These are phyloP conservation scores for Xenus cinereus DNA, from an alignment of 2,113 vertebrate genomes.

Conservation along the genomic window DNA sequence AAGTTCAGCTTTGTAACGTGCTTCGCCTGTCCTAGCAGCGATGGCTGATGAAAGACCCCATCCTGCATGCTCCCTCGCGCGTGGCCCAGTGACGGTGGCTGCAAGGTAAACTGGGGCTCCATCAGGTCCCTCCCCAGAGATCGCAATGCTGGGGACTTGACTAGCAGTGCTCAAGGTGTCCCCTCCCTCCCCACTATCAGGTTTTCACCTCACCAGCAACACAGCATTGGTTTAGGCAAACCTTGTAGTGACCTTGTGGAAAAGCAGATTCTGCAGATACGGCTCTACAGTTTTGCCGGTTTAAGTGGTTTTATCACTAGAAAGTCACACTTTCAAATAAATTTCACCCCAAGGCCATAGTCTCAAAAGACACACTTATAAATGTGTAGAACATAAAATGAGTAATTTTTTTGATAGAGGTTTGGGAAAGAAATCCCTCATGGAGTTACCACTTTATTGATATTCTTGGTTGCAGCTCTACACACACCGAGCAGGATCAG, in stretches of 20 bases:
- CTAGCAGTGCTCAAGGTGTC: background rate
- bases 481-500: background rate
- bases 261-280: background rate
- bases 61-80: rapidly evolving
- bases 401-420: background rate
- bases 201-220: background rate
- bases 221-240: background rate
- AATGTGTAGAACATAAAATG: constrained; percentile 9
- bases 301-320: constrained; percentile 22
- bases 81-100: rapidly evolving
- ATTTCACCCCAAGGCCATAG: background rate
- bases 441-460: constrained; percentile 25
- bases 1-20: rapidly evolving
- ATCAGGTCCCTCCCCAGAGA: background rate
- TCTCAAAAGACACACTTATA: constrained; percentile 3
- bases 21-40: background rate
- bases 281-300: background rate
- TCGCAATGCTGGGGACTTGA: rapidly evolving
- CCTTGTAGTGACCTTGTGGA: background rate
- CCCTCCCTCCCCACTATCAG: background rate
- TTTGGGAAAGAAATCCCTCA: background rate
- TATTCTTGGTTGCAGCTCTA: background rate
- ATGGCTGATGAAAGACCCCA: rapidly evolving
- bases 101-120: background rate
- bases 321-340: constrained; percentile 48